Conservation (phyloP, 1,140 invertebrate species). For the Ectropis grisescens region DNA sequence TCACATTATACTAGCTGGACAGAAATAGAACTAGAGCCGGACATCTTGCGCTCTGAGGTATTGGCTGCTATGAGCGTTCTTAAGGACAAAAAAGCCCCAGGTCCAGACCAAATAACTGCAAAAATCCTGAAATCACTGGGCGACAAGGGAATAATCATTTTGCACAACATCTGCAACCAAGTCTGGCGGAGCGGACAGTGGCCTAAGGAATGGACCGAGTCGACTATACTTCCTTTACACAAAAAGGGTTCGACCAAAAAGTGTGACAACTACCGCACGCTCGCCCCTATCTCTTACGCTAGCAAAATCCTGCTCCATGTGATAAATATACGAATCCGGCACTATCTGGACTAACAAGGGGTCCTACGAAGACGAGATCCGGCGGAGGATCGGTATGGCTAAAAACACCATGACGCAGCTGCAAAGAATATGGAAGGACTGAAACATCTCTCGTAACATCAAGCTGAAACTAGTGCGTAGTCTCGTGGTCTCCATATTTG, state of each 20-base stretch:
- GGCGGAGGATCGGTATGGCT: too few relatives aligned
- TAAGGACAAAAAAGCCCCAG: constrained; percentile 6
- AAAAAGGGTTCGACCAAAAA: neutral
- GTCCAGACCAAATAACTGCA: constrained; percentile 4
- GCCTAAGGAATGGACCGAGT: neutral
- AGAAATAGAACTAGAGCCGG: constrained; percentile 1
- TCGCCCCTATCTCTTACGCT: constrained; percentile 10
- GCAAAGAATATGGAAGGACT: too few relatives aligned
- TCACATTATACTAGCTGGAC: too few relatives aligned
- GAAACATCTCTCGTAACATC: too few relatives aligned
- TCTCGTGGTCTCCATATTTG: too few relatives aligned
- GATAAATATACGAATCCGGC: constrained; percentile 7
- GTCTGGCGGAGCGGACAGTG: neutral
- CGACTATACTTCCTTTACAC: neutral
- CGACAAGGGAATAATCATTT: neutral
- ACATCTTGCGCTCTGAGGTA: constrained; percentile 6
- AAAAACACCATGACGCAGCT: too few relatives aligned
- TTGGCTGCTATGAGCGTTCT: constrained; percentile 1
- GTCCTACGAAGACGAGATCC: too few relatives aligned
- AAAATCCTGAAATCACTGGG: constrained; percentile 6
- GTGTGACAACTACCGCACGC: constrained; percentile 5
- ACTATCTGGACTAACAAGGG: constrained; percentile 5
- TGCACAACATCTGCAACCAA: neutral
- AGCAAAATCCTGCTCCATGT: constrained; percentile 14
- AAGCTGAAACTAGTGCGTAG: constrained; percentile 4